Evolutionary conservation across 2,888 invertebrate genomes (phyloP).

Genomic region (Pristionchus exspectatus): DNA sequence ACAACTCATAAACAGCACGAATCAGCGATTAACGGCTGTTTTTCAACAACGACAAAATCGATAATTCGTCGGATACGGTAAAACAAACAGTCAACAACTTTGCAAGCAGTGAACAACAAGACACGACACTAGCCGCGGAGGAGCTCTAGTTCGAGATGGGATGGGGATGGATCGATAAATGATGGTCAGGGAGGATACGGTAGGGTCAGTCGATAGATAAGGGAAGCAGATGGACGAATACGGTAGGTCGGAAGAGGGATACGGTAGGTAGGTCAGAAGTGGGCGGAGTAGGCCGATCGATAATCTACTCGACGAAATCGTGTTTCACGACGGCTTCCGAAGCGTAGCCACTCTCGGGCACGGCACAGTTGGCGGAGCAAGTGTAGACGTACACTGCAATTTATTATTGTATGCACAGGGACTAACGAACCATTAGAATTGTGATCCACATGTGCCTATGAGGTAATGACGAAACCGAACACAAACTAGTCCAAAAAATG

Average conservation of each 20-base stretch:
- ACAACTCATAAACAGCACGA: background rate
- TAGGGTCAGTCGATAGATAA: constrained; percentile 18
- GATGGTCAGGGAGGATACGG: background rate
- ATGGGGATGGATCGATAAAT: background rate
- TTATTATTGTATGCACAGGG: background rate
- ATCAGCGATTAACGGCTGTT: background rate
- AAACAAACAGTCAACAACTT: constrained; percentile 46
- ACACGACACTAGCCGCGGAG: background rate
- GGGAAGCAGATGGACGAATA: background rate
- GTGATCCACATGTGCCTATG: background rate
- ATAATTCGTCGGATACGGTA: constrained; percentile 28
- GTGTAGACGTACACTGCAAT: constrained; percentile 87
- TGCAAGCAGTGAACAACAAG: background rate
- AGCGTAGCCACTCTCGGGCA: constrained; percentile 84
- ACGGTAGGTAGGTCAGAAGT: background rate
- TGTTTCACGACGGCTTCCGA: constrained; percentile 75
- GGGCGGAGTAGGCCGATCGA: background rate
- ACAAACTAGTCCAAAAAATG: too few relatives aligned
- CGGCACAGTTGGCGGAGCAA: constrained; percentile 87
- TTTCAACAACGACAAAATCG: background rate
- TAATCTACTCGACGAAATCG: constrained; percentile 61
- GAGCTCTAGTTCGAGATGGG: background rate
- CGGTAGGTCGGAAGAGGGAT: background rate
- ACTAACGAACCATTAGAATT: background rate
- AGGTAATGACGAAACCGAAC: background rate